phyloP scores from a whole-genome alignment of 2,797 vertebrate genomes.

The Coilia nasus region DNA sequence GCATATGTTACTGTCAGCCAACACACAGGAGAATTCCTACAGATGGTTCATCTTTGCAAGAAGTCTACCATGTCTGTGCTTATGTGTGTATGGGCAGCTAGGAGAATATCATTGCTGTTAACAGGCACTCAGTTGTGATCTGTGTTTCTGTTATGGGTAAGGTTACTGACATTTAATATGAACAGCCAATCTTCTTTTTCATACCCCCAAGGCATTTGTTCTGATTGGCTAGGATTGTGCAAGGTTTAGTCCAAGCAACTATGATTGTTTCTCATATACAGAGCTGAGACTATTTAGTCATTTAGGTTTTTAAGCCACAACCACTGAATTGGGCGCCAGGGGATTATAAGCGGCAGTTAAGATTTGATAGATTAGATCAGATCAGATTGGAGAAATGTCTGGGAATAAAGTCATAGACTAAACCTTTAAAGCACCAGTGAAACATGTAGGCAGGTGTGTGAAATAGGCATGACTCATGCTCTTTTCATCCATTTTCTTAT shows the following conservation, averaged over 20 bases:
- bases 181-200: neutral
- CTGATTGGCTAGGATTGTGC: neutral
- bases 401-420: neutral
- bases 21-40: constrained; percentile 49
- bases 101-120: constrained; percentile 34
- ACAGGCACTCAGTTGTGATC: neutral
- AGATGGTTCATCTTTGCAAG: constrained; percentile 46
- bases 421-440: neutral
- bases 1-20: constrained; percentile 40
- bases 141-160: neutral
- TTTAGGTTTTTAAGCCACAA: neutral
- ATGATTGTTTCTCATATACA: neutral
- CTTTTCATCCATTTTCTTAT: neutral
- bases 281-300: neutral
- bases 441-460: neutral
- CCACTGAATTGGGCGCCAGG: neutral
- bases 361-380: too few relatives aligned
- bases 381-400: neutral
- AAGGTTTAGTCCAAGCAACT: neutral
- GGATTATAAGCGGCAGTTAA: neutral
- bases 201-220: neutral
- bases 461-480: neutral
- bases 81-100: constrained; percentile 48
- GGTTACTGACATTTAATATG: neutral
- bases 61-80: constrained; percentile 54